Conservation (phyloP, 1,140 invertebrate species). For the Fopius arisanus region DNA sequence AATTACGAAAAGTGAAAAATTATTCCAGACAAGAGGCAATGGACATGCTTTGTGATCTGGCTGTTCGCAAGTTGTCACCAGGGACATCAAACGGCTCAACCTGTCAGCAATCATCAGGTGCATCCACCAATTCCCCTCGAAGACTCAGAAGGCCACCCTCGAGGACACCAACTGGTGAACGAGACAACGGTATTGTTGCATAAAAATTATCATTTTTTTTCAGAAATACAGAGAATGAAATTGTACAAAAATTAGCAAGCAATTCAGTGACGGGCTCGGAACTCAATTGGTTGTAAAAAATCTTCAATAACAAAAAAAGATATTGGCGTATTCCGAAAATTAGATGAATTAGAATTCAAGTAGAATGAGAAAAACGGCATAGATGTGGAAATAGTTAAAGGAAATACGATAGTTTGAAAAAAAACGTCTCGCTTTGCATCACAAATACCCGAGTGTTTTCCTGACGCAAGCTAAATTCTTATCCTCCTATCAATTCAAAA, state of each 20-base stretch:
- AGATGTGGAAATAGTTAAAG: no score
- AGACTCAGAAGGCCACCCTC: conserved; percentile 62
- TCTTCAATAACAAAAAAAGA: no score
- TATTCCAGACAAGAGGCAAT: conserved; percentile 79
- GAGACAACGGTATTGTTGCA: conserved; percentile 45
- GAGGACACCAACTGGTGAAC: conserved; percentile 54
- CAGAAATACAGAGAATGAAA: no score
- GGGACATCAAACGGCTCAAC: conserved; percentile 67
- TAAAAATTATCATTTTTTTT: no score
- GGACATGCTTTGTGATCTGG: conserved; percentile 82
- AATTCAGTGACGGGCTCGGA: no score
- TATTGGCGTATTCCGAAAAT: no score
- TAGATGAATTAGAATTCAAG: no score
- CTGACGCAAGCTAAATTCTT: not conserved
- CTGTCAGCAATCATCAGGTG: conserved; percentile 64
- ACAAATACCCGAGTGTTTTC: not conserved
- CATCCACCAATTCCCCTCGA: conserved; percentile 68
- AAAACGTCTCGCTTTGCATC: not conserved
- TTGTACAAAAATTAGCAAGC: no score
- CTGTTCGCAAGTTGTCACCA: conserved; percentile 75
- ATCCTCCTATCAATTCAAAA: not conserved
- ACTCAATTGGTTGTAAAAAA: no score
- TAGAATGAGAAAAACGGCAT: no score
- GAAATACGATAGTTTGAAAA: not conserved
- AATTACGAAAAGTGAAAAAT: not conserved